Evolutionary conservation across 2,113 vertebrate species (phyloP).

Genomic region (Coracopsis vasa): DNA sequence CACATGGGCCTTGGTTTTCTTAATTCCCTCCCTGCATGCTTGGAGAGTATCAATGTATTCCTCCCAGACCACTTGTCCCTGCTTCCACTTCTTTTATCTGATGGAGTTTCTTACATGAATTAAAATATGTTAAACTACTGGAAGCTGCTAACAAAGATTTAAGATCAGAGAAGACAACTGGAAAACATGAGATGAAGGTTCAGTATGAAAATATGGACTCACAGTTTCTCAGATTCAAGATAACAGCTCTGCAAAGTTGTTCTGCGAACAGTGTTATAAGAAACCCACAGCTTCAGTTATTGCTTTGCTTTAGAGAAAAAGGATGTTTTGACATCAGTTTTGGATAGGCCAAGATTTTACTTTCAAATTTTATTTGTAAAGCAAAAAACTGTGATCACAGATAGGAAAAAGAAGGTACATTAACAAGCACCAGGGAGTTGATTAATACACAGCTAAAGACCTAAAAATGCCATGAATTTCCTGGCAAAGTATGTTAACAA

Average conservation of each 20-base stretch:
- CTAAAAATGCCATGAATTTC: conserved; percentile 52
- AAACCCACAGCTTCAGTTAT: neutral
- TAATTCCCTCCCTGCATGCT: neutral
- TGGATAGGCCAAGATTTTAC: conserved; percentile 4
- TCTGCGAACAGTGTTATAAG: neutral
- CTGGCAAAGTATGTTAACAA: conserved; percentile 46
- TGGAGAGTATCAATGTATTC: neutral
- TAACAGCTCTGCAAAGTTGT: neutral
- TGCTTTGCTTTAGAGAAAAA: neutral
- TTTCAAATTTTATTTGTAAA: conserved; percentile 30
- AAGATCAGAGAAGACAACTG: neutral
- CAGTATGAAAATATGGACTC: neutral
- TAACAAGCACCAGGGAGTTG: conserved; percentile 58
- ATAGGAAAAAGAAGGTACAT: conserved; percentile 10
- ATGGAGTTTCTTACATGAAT: neutral
- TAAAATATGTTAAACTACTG: neutral
- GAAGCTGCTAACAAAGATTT: neutral
- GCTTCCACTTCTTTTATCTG: neutral
- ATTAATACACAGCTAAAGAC: conserved; percentile 62
- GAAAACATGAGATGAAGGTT: neutral
- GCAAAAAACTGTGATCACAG: conserved; percentile 27
- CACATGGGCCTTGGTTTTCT: neutral
- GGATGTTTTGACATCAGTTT: neutral
- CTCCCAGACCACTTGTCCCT: neutral
- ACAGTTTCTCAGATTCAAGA: neutral